Conservation (phyloP, 2,888 invertebrate genomes). For the Serripes groenlandicus region DNA sequence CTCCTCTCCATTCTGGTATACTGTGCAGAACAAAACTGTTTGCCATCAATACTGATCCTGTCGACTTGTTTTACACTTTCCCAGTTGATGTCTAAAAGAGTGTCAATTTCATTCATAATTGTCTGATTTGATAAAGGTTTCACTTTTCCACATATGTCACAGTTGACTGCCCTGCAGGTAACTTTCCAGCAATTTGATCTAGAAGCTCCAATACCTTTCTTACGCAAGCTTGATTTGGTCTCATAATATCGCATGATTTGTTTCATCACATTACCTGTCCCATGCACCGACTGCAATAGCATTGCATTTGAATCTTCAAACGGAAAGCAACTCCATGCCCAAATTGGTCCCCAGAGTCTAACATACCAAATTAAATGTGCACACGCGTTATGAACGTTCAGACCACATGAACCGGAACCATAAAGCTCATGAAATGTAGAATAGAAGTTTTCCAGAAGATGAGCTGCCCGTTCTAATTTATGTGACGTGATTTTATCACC, state of each 20-base stretch:
- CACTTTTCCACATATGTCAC: background rate
- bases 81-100: background rate
- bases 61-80: background rate
- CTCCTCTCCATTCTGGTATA: background rate
- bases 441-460: conserved; percentile 43
- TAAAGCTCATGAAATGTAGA: conserved; percentile 40
- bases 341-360: conserved; percentile 42
- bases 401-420: conserved; percentile 39
- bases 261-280: conserved; percentile 14
- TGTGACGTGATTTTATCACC: conserved; percentile 7
- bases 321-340: conserved; percentile 47
- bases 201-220: background rate
- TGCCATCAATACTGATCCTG: background rate
- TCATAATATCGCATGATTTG: background rate
- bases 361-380: conserved; percentile 41
- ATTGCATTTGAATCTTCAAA: conserved; percentile 40
- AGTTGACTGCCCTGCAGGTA: background rate
- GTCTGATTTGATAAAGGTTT: background rate
- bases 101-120: background rate
- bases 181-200: background rate
- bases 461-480: conserved; percentile 27
- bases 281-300: conserved; percentile 35
- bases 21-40: background rate
- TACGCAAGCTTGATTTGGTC: background rate
- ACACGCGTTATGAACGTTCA: conserved; percentile 58